Conservation (phyloP, 2,888 invertebrate genomes). For the Calameuta filiformis region DNA sequence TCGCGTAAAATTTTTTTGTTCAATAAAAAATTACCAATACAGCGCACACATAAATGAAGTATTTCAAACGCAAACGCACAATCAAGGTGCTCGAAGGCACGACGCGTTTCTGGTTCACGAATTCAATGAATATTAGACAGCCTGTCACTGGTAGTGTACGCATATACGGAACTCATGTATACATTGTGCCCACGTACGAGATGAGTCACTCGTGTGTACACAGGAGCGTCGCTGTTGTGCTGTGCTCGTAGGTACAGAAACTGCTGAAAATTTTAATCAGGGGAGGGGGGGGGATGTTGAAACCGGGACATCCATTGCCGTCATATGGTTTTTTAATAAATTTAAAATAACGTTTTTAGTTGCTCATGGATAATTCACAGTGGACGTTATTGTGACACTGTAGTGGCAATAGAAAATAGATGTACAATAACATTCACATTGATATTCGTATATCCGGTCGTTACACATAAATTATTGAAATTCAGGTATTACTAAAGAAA, state of each 20-base stretch:
- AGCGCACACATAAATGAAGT: neutral
- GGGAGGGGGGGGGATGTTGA: no score
- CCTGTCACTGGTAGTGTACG: neutral
- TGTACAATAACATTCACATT: neutral
- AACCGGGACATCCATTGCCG: conserved; percentile 18
- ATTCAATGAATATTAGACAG: neutral
- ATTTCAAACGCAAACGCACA: neutral
- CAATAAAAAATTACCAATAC: neutral
- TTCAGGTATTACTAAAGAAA: neutral
- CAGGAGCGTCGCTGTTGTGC: neutral
- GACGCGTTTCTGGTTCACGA: neutral
- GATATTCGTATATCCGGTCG: neutral
- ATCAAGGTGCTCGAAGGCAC: neutral
- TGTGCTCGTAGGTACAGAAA: neutral
- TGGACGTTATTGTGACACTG: neutral
- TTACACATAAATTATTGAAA: neutral
- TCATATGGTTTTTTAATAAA: neutral
- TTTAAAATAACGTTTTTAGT: neutral
- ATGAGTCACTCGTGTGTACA: neutral
- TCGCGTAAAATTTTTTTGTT: neutral
- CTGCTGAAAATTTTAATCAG: neutral
- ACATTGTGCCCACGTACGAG: conserved; percentile 17
- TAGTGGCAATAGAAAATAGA: neutral
- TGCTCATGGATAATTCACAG: neutral
- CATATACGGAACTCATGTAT: neutral